These are phyloP conservation scores for Melinaea menophilus DNA, from an alignment of 2,888 invertebrate species.

Conservation along the genomic window DNA sequence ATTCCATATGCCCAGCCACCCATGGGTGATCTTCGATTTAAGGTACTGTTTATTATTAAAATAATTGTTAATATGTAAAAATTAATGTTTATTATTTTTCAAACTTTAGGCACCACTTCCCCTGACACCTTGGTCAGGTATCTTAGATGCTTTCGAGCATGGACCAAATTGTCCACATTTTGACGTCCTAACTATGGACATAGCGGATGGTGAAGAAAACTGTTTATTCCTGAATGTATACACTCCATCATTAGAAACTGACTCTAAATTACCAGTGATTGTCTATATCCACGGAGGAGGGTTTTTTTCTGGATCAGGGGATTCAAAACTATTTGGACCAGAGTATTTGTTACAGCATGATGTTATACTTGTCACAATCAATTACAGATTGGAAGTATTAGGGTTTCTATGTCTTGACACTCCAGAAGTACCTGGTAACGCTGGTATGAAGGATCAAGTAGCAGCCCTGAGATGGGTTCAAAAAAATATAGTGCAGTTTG, in stretches of 20 bases:
- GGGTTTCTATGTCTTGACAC: conserved; percentile 49
- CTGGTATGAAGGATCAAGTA: conserved; percentile 55
- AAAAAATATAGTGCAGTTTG: conserved; percentile 46
- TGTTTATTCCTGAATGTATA: conserved; percentile 55
- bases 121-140: conserved; percentile 46
- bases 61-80: not conserved
- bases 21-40: conserved; percentile 65
- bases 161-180: conserved; percentile 49
- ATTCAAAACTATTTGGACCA: conserved; percentile 47
- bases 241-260: conserved; percentile 36
- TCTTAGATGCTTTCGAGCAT: conserved; percentile 45
- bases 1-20: conserved; percentile 75
- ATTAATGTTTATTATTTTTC: too few species aligned
- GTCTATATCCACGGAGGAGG: conserved; percentile 59
- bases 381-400: conserved; percentile 54
- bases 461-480: conserved; percentile 47
- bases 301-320: conserved; percentile 47
- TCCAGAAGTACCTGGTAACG: conserved; percentile 53
- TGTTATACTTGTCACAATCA: conserved; percentile 56
- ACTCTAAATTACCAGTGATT: conserved; percentile 51
- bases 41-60: conserved; percentile 47
- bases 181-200: conserved; percentile 34
- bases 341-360: conserved; percentile 53
- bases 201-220: conserved; percentile 45
- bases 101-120: conserved; percentile 48